Conservation (phyloP, 2,888 invertebrate species). For the Hybos culiciformis region DNA sequence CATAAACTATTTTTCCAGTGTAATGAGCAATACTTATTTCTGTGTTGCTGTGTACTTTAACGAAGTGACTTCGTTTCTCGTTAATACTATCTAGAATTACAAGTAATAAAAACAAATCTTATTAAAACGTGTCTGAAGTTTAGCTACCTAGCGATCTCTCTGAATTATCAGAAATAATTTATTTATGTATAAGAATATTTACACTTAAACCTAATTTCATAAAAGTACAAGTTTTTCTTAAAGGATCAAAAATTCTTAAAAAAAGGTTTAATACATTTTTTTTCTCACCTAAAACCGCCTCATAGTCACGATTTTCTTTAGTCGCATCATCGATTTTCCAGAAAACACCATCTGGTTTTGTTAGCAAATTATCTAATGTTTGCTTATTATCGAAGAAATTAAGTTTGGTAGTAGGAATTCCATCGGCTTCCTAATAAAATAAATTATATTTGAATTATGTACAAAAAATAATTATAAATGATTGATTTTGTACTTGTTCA, state of each 20-base stretch:
- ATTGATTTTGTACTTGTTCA: constrained; percentile 33
- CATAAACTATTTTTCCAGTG: constrained; percentile 77
- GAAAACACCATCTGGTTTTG: constrained; percentile 69
- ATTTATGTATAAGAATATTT: background rate
- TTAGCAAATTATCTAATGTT: constrained; percentile 75
- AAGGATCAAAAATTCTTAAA: background rate
- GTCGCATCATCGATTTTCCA: constrained; percentile 80
- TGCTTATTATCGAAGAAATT: constrained; percentile 80
- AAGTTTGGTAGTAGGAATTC: constrained; percentile 52
- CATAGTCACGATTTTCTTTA: constrained; percentile 53
- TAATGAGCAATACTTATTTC: constrained; percentile 81
- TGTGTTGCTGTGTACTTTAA: constrained; percentile 38
- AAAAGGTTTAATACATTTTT: background rate
- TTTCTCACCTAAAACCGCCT: constrained; percentile 54
- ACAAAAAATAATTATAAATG: background rate
- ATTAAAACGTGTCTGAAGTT: no score
- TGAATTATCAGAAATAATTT: background rate
- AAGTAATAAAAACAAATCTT: constrained; percentile 2
- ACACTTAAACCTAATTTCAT: background rate
- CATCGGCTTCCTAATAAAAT: constrained; percentile 55
- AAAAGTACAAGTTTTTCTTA: background rate
- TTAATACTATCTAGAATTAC: constrained; percentile 26
- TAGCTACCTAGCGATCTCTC: no score
- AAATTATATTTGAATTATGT: background rate
- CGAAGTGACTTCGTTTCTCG: constrained; percentile 31